Evolutionary conservation across 2,113 vertebrate genomes (phyloP).

Genomic region (Laticauda colubrina): DNA sequence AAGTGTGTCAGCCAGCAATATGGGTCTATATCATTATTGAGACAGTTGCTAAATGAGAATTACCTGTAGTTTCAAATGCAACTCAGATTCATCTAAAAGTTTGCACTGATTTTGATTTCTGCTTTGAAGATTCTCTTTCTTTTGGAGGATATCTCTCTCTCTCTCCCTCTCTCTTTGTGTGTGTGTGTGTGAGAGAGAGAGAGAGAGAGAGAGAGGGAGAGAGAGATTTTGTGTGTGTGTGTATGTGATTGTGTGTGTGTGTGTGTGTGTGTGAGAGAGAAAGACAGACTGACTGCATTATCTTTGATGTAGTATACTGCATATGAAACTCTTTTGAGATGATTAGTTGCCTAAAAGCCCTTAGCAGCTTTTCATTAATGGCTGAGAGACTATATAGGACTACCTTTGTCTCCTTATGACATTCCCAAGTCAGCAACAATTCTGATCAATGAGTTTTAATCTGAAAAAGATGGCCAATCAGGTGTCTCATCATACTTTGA

Average conservation of each 20-base stretch:
- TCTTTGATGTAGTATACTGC: background rate
- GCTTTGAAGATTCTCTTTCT: background rate
- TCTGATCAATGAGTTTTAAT: background rate
- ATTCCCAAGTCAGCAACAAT: background rate
- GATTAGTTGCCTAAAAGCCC: background rate
- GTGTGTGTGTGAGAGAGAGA: background rate
- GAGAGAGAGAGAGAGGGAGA: no score
- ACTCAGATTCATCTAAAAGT: background rate
- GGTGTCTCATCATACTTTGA: background rate
- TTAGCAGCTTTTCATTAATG: background rate
- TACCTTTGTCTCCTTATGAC: background rate
- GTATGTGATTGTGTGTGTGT: background rate
- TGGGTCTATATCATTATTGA: background rate
- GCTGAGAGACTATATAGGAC: background rate
- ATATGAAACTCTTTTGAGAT: background rate
- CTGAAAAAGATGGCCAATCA: background rate
- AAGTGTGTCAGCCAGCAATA: background rate
- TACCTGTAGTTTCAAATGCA: background rate
- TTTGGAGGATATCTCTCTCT: background rate
- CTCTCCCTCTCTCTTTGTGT: fast-evolving
- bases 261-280: background rate
- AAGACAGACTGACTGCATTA: background rate
- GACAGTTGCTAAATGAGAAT: background rate
- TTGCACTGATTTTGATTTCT: background rate
- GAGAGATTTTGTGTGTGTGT: background rate